These are phyloP conservation scores for Nerophis ophidion DNA, from an alignment of 2,113 vertebrate species.

Conservation along the genomic window DNA sequence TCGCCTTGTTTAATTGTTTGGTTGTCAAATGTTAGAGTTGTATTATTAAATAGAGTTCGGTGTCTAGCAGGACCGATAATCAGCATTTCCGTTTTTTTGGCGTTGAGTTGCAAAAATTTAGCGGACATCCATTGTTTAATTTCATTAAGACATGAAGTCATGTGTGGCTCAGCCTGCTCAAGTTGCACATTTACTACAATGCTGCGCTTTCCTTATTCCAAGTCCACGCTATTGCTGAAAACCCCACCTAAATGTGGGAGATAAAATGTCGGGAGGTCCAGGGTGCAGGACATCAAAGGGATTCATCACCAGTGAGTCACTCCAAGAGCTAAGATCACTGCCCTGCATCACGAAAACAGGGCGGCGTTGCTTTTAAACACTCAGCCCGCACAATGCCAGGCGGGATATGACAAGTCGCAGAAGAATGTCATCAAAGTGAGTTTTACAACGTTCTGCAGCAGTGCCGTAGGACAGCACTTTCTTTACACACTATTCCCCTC, in stretches of 20 bases:
- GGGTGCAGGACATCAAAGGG: conserved; percentile 51
- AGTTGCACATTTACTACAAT: background rate
- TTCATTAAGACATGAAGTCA: no score
- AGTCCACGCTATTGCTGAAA: background rate
- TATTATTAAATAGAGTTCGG: no score
- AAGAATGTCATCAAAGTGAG: conserved; percentile 58
- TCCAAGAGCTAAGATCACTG: conserved; percentile 34
- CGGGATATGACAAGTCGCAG: conserved; percentile 32
- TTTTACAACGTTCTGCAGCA: conserved; percentile 45
- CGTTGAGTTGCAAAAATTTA: no score
- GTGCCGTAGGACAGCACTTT: conserved; percentile 28
- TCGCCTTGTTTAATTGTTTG: no score
- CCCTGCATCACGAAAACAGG: conserved; percentile 38
- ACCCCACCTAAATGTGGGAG: conserved; percentile 46
- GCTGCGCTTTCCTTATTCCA: conserved; percentile 2
- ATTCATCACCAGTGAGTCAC: conserved; percentile 54
- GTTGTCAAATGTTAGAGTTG: no score
- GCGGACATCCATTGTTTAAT: no score
- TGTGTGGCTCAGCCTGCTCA: background rate
- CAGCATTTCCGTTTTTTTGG: no score
- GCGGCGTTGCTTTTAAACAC: conserved; percentile 31
- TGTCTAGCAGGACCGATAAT: no score
- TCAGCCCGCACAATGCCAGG: conserved; percentile 31
- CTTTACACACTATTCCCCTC: conserved; percentile 25
- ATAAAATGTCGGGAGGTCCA: conserved; percentile 53